phyloP scores from a whole-genome alignment of 2,113 vertebrate species.

The Delphinus delphis region DNA sequence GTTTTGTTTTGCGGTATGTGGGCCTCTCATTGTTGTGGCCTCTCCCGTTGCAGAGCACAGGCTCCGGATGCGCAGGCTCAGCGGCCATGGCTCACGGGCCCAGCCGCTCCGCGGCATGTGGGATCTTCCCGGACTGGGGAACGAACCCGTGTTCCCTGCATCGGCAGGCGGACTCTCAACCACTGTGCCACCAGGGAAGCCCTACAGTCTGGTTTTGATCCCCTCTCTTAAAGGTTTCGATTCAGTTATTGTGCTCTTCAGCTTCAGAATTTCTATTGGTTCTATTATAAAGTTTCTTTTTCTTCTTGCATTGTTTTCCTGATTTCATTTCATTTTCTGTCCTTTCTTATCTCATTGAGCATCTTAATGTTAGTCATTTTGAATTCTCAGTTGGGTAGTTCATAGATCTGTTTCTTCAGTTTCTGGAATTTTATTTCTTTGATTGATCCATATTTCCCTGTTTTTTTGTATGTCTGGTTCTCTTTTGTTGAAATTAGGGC shows the following conservation, averaged over 20 bases:
- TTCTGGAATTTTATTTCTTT: background rate
- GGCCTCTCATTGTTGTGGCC: no score
- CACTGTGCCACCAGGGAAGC: no score
- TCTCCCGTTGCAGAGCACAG: no score
- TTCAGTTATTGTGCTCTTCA: background rate
- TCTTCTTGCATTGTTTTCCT: background rate
- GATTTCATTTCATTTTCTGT: background rate
- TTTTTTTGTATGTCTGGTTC: background rate
- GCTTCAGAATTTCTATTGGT: background rate
- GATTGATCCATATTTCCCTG: background rate
- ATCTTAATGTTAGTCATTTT: background rate
- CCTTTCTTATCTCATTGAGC: background rate
- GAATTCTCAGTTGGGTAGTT: background rate
- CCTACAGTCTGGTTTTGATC: background rate
- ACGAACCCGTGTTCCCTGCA: no score
- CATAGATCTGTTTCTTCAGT: background rate
- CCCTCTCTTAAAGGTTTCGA: background rate
- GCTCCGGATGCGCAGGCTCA: no score
- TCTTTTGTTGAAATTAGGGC: slow-evolving; percentile 12
- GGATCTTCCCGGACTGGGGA: no score
- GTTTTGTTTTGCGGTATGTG: no score
- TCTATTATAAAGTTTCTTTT: background rate
- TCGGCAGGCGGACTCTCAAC: no score
- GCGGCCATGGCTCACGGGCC: no score
- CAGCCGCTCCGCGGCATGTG: no score